phyloP scores from a whole-genome alignment of 2,888 invertebrate species.

The Macrophya alboannulata region DNA sequence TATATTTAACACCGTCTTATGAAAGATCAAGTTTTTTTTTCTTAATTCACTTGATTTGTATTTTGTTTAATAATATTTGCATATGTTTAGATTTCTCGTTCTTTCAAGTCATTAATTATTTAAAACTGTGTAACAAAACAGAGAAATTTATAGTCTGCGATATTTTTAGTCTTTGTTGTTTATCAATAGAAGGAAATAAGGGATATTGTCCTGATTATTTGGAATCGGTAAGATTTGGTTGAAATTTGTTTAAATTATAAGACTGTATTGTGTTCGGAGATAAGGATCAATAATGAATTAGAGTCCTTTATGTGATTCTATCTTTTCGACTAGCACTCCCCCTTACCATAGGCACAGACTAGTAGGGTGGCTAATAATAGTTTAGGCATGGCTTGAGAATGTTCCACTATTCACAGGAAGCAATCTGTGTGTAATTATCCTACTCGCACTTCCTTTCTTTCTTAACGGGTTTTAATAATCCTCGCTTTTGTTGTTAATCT shows the following conservation, averaged over 20 bases:
- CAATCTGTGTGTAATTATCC: constrained; percentile 71
- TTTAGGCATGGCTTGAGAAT: constrained; percentile 66
- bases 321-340: not conserved
- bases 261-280: not conserved
- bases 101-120: not conserved
- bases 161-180: not conserved
- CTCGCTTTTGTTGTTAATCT: not conserved
- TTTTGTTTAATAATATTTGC: not conserved
- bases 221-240: not conserved
- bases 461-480: constrained; percentile 63
- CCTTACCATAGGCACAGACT: constrained; percentile 65
- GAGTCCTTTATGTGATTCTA: constrained; percentile 15
- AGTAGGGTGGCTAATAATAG: constrained; percentile 73
- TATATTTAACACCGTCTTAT: not conserved
- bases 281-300: not conserved
- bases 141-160: not conserved
- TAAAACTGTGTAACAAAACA: not conserved
- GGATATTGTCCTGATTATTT: not conserved
- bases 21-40: not conserved
- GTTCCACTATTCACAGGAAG: constrained; percentile 70
- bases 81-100: not conserved
- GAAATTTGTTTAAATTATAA: not conserved
- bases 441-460: constrained; percentile 66
- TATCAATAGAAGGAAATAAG: not conserved
- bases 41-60: not conserved